Evolutionary conservation across 2,113 vertebrate species (phyloP).

Genomic region (Geococcyx californianus): DNA sequence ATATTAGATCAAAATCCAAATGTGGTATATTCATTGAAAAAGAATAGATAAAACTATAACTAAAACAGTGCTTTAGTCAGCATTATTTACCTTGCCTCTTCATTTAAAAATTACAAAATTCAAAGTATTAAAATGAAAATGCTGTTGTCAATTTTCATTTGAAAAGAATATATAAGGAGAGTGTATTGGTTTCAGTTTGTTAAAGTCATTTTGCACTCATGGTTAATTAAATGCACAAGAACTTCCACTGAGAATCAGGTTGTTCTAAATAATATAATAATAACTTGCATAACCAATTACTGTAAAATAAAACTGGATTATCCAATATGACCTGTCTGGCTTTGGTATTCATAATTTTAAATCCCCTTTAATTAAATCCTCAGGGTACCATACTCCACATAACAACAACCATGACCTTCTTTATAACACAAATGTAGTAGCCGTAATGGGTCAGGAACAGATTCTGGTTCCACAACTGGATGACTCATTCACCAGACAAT

Average conservation of each 20-base stretch:
- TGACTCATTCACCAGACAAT: slow-evolving; percentile 44
- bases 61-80: background rate
- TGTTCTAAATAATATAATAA: slow-evolving; percentile 63
- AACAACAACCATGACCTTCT: slow-evolving; percentile 25
- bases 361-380: slow-evolving; percentile 70
- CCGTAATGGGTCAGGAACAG: slow-evolving; percentile 3
- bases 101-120: background rate
- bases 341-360: slow-evolving; percentile 55
- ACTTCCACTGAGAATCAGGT: slow-evolving; percentile 47
- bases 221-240: slow-evolving; percentile 53
- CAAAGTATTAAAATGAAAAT: background rate
- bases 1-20: background rate
- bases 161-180: slow-evolving; percentile 12
- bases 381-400: background rate
- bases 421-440: slow-evolving; percentile 37
- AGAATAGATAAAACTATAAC: background rate
- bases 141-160: slow-evolving; percentile 26
- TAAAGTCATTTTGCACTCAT: slow-evolving; percentile 28
- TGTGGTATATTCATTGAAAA: background rate
- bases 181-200: slow-evolving; percentile 22
- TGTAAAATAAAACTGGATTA: slow-evolving; percentile 66
- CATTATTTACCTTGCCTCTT: background rate
- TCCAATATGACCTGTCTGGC: slow-evolving; percentile 48
- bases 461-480: slow-evolving; percentile 25
- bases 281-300: slow-evolving; percentile 66